Conservation (phyloP, 1,140 invertebrate genomes). For the Paracyclopina nana region DNA sequence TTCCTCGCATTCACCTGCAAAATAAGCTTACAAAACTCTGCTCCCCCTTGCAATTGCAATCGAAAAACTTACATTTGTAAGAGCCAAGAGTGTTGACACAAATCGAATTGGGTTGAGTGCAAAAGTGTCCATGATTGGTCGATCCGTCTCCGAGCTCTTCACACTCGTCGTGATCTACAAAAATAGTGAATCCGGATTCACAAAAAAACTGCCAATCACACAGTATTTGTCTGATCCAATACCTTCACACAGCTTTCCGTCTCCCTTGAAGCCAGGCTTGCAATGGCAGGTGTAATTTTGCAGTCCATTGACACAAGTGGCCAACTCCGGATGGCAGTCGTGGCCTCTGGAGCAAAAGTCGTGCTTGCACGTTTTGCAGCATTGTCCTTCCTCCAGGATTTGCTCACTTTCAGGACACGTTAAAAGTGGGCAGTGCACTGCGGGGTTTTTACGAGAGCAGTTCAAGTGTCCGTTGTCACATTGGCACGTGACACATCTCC, state of each 20-base stretch:
- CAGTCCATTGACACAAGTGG: background rate
- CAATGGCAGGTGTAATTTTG: background rate
- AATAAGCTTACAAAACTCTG: background rate
- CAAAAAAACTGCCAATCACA: background rate
- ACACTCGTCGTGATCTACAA: background rate
- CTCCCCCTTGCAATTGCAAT: background rate
- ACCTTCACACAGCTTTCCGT: background rate
- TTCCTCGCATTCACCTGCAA: background rate
- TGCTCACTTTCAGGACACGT: background rate
- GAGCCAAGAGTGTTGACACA: background rate
- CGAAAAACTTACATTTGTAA: background rate
- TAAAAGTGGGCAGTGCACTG: background rate
- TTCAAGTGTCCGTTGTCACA: background rate
- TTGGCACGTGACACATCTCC: background rate
- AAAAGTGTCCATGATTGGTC: background rate
- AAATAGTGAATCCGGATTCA: background rate
- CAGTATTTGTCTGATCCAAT: background rate
- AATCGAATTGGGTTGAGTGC: background rate
- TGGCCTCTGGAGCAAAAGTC: background rate
- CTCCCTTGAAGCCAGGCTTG: background rate
- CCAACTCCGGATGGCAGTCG: background rate
- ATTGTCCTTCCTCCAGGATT: slow-evolving; percentile 4
- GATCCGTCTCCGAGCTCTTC: background rate
- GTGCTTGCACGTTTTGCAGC: background rate
- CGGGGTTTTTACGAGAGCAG: background rate